Percentiles rank a stretch among this genome's conserved stretches.
Evolutionary conservation across 2,888 invertebrate species (phyloP).

Genomic region (Trichacis sp.): DNA sequence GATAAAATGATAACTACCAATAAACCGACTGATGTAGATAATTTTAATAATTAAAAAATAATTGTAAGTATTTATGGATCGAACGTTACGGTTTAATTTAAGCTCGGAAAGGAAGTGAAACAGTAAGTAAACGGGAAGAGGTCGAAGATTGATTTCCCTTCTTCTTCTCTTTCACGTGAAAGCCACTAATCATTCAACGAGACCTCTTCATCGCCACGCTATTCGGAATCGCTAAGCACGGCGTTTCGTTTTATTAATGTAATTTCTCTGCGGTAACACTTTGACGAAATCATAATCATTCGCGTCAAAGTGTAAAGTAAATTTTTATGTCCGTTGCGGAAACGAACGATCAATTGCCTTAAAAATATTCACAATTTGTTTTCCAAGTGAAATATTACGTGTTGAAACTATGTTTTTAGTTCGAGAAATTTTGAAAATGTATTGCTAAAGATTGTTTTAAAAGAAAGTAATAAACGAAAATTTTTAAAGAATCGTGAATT

Average conservation of each 20-base stretch:
- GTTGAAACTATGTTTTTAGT: too few relatives aligned
- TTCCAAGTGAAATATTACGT: too few relatives aligned
- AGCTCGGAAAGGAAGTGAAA: conserved; percentile 26
- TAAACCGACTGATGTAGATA: conserved; percentile 38
- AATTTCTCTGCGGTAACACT: conserved; percentile 54
- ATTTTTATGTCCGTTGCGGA: too few relatives aligned
- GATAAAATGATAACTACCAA: too few relatives aligned
- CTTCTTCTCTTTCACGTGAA: conserved; percentile 33
- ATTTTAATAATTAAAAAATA: too few relatives aligned
- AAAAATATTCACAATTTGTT: too few relatives aligned
- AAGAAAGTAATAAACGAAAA: too few relatives aligned
- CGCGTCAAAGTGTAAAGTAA: neutral
- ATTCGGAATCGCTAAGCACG: too few relatives aligned
- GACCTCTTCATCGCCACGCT: conserved; percentile 55
- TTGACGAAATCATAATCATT: conserved; percentile 40
- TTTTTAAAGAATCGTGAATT: too few relatives aligned
- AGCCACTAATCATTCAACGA: conserved; percentile 54
- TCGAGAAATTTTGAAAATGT: too few relatives aligned
- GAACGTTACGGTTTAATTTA: neutral
- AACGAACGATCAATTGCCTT: too few relatives aligned
- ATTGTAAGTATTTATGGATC: conserved; percentile 38
- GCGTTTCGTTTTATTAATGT: conserved; percentile 49
- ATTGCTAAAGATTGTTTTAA: too few relatives aligned
- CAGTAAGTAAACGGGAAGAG: conserved; percentile 17
- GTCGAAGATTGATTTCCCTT: neutral